These are phyloP conservation scores for Pipistrellus nathusii DNA, from an alignment of 2,797 vertebrate species.

Conservation along the genomic window DNA sequence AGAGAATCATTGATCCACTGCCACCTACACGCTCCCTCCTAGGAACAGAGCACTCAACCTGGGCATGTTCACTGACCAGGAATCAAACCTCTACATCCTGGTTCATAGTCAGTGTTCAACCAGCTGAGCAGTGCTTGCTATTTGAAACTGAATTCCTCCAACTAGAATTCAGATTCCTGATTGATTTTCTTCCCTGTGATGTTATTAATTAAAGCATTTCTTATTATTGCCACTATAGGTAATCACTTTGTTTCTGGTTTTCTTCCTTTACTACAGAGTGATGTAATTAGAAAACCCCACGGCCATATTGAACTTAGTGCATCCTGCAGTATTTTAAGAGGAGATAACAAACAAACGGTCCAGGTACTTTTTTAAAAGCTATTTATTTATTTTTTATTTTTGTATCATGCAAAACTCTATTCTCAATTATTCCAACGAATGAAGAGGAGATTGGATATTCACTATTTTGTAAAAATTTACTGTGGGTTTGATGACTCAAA, in stretches of 20 bases:
- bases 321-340: slow-evolving; percentile 94
- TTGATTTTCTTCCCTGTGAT: slow-evolving; percentile 32
- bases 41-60: too few species aligned
- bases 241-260: background rate
- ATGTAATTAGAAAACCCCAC: slow-evolving; percentile 97
- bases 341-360: slow-evolving; percentile 97
- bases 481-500: background rate
- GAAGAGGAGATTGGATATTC: background rate
- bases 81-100: too few species aligned
- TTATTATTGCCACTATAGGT: background rate
- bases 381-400: background rate
- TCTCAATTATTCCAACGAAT: background rate
- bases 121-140: background rate
- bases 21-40: too few species aligned
- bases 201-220: slow-evolving; percentile 33
- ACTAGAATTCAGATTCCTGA: background rate
- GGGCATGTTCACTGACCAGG: too few species aligned
- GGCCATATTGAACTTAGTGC: slow-evolving; percentile 97
- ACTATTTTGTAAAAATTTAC: background rate
- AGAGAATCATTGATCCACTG: too few species aligned
- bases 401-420: background rate
- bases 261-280: slow-evolving; percentile 90
- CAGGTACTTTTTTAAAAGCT: slow-evolving; percentile 89
- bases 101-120: too few species aligned
- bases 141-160: slow-evolving; percentile 23